Percentiles rank a stretch among this genome's conserved stretches.
Conservation (phyloP, 2,113 vertebrate genomes). For the Apus apus region DNA sequence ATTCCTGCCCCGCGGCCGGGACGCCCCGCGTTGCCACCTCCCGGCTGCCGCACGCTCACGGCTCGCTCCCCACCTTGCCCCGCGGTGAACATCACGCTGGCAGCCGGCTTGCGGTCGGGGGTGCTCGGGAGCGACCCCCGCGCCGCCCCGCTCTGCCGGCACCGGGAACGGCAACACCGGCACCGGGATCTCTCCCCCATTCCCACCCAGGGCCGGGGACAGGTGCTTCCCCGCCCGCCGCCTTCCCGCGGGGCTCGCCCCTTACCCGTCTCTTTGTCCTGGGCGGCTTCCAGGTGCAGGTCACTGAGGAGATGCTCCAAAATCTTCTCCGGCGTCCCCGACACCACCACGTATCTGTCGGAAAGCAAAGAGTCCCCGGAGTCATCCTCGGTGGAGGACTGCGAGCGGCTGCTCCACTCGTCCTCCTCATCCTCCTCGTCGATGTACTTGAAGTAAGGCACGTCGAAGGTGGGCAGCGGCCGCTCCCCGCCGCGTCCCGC, state of each 20-base stretch:
- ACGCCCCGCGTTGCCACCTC: background rate
- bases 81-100: background rate
- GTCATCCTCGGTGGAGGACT: constrained; percentile 91
- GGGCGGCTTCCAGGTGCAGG: constrained; percentile 87
- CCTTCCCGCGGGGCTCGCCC: background rate
- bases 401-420: constrained; percentile 93
- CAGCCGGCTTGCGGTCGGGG: background rate
- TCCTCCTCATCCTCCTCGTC: constrained; percentile 91
- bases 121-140: background rate
- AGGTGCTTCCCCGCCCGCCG: background rate
- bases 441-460: constrained; percentile 98
- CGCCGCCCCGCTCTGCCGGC: background rate
- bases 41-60: background rate
- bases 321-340: constrained; percentile 94
- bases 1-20: background rate
- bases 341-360: constrained; percentile 92
- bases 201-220: background rate
- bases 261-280: constrained; percentile 93
- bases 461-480: constrained; percentile 92
- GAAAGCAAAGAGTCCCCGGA: constrained; percentile 89
- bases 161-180: background rate
- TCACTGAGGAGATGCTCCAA: constrained; percentile 92
- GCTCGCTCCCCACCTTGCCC: background rate
- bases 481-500: constrained; percentile 78
- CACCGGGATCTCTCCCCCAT: background rate